Evolutionary conservation across 2,797 vertebrate species (phyloP).

Genomic region (Clamator glandarius): DNA sequence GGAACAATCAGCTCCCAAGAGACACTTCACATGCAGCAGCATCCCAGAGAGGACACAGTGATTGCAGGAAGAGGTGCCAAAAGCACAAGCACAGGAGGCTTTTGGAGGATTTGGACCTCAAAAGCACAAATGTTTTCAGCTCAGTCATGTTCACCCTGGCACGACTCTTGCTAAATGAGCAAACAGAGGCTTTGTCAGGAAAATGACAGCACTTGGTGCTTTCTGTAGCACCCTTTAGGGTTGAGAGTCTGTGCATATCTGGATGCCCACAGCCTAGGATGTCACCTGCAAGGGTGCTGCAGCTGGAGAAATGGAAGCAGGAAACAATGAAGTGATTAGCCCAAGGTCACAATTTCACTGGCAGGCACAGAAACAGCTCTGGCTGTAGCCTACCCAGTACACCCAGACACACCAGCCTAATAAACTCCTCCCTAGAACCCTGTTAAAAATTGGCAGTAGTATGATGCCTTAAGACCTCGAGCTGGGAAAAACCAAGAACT

Average conservation of each 20-base stretch:
- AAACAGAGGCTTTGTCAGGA: neutral
- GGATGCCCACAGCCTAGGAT: neutral
- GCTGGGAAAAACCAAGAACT: neutral
- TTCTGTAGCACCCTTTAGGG: conserved; percentile 44
- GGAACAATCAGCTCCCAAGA: neutral
- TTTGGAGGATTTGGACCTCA: neutral
- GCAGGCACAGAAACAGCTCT: neutral
- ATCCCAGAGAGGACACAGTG: neutral
- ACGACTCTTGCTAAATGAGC: neutral
- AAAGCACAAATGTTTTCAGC: neutral
- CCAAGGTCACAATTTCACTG: conserved; percentile 48
- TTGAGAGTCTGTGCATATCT: neutral
- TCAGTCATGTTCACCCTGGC: conserved; percentile 24
- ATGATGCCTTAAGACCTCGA: fast-evolving
- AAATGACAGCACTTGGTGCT: conserved; percentile 29
- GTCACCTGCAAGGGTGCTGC: conserved; percentile 48
- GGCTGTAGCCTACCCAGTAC: neutral
- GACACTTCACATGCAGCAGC: neutral
- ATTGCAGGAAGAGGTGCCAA: conserved; percentile 23
- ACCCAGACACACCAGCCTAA: neutral
- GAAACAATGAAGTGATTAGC: neutral
- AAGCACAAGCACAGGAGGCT: fast-evolving
- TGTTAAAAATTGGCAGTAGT: neutral
- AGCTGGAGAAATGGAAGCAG: conserved; percentile 23
- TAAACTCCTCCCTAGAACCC: neutral